Conservation (phyloP, 2,797 vertebrate species). For the Gobio occitaniae region DNA sequence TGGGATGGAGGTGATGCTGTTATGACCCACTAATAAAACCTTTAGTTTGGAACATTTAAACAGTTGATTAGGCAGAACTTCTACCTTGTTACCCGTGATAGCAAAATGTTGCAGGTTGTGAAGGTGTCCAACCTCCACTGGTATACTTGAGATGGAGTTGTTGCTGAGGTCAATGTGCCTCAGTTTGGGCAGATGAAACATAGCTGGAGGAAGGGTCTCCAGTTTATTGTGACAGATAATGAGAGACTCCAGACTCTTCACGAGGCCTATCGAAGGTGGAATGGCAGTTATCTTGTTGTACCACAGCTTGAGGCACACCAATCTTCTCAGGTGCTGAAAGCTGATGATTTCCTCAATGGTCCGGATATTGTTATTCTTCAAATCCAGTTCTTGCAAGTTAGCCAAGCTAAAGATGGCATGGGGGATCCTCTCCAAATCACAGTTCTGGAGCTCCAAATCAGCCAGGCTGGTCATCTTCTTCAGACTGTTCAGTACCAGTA, state of each 20-base stretch:
- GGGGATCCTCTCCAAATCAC: constrained; percentile 95
- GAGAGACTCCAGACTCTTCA: constrained; percentile 93
- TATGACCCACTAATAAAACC: constrained; percentile 91
- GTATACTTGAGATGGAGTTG: constrained; percentile 89
- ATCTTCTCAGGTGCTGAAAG: constrained; percentile 96
- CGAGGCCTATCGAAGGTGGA: constrained; percentile 90
- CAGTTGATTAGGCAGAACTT: constrained; percentile 89
- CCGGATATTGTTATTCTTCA: constrained; percentile 94
- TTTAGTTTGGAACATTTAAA: constrained; percentile 94
- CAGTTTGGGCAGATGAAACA: constrained; percentile 94
- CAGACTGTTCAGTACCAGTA: constrained; percentile 94
- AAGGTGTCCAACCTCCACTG: constrained; percentile 87
- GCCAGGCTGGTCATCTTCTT: constrained; percentile 96
- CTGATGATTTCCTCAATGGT: constrained; percentile 98
- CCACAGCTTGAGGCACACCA: constrained; percentile 96
- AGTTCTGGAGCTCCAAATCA: constrained; percentile 92
- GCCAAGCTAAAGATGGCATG: constrained; percentile 96
- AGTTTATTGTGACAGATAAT: constrained; percentile 97
- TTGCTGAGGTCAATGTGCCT: constrained; percentile 90
- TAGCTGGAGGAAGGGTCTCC: constrained; percentile 86
- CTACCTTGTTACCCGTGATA: constrained; percentile 93
- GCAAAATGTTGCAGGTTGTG: constrained; percentile 93
- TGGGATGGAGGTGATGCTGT: constrained; percentile 87
- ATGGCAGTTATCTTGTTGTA: constrained; percentile 97
- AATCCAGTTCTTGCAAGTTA: constrained; percentile 94